These are phyloP conservation scores for Melieria crassipennis DNA, from an alignment of 2,888 invertebrate species.

Conservation along the genomic window DNA sequence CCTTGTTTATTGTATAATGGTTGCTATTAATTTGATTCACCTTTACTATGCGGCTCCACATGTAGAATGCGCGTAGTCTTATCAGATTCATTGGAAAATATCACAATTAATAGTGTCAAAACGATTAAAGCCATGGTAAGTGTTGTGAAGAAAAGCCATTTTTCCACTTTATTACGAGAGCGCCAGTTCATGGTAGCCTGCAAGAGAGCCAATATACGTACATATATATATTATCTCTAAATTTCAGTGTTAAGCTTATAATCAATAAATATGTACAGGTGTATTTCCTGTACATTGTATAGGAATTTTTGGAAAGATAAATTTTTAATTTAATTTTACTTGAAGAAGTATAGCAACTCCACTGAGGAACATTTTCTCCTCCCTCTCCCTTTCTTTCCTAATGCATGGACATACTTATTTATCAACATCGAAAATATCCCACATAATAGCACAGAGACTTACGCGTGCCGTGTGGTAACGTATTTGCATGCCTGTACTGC, in stretches of 20 bases:
- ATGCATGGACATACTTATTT: no score
- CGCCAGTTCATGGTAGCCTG: slow-evolving; percentile 84
- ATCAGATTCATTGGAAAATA: slow-evolving; percentile 68
- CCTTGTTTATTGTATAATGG: no score
- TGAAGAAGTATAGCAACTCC: no score
- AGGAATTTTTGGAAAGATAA: no score
- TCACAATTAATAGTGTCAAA: slow-evolving; percentile 71
- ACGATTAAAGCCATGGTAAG: slow-evolving; percentile 69
- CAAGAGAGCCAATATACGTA: background rate
- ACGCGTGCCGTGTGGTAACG: slow-evolving; percentile 79
- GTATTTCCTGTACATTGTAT: no score
- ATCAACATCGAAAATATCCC: no score
- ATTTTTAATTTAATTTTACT: no score
- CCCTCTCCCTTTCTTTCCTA: no score
- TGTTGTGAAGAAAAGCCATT: slow-evolving; percentile 69
- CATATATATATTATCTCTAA: no score
- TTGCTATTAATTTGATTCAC: slow-evolving; percentile 43
- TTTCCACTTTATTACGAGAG: slow-evolving; percentile 76
- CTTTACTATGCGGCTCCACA: slow-evolving; percentile 67
- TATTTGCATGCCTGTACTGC: slow-evolving; percentile 83
- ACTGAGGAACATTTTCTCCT: no score
- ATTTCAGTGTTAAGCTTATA: no score
- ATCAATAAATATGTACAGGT: no score
- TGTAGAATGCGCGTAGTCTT: slow-evolving; percentile 67
- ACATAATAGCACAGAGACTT: slow-evolving; percentile 38